Conservation (phyloP, 2,113 vertebrate genomes). For the Sterrhoptilus dennistouni region DNA sequence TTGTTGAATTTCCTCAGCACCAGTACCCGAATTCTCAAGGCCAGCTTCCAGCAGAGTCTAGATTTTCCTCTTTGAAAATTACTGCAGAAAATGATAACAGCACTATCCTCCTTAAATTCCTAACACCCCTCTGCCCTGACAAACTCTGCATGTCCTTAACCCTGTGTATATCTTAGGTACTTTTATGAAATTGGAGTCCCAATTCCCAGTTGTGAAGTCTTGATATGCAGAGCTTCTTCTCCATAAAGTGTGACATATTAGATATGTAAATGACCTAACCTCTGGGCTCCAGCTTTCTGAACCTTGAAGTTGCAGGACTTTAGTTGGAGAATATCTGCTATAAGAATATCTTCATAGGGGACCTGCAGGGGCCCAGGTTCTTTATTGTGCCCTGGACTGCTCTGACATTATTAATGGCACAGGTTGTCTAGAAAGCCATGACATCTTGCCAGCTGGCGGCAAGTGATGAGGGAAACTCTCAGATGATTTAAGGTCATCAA, state of each 20-base stretch:
- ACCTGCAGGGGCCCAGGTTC: not conserved
- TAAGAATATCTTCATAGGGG: not conserved
- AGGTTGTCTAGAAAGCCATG: not conserved
- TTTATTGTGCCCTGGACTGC: not conserved
- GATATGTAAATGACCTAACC: not conserved
- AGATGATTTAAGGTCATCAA: not conserved
- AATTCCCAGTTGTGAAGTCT: not conserved
- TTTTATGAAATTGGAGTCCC: not conserved
- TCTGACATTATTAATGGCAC: not conserved
- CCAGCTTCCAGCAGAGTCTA: not conserved
- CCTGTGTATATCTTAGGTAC: not conserved
- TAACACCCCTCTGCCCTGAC: not conserved
- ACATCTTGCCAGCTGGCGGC: not conserved
- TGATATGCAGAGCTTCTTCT: not conserved
- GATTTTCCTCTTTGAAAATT: not conserved
- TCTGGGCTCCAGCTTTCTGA: not conserved
- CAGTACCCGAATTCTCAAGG: not conserved
- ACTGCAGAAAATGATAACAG: not conserved
- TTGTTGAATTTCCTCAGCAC: not conserved
- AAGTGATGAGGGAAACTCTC: not conserved
- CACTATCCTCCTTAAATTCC: not conserved
- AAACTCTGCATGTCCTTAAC: not conserved
- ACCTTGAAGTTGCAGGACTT: not conserved
- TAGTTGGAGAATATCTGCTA: not conserved
- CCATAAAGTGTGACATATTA: not conserved